Base-by-base conservation (phyloP, 2,888 invertebrate species). In the Rhingia campestris region DNA sequence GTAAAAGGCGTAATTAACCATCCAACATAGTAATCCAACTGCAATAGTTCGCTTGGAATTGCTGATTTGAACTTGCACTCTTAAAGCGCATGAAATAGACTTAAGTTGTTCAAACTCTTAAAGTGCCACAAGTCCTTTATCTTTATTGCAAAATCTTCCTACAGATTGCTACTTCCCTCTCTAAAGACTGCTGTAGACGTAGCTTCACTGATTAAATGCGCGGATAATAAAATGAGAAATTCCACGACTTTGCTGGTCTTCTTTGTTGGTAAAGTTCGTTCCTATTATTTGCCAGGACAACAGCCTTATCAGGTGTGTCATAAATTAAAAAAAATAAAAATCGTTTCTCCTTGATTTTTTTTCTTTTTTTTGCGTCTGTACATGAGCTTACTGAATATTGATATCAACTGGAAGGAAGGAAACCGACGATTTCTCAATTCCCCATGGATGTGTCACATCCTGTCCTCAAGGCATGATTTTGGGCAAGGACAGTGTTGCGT, bases 161-260 rank as follows among this genome's bases (percentile, higher is more conserved):
- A 12, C 64, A 64, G 63, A 64, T 64, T 64, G 58, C 4, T 32
- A 10, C 43, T 53, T 22, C 35, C 22, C 45, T 41, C 10, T 70
- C 5, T 9, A 33, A 51, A 6, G 35, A 32, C 10, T 12, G 14
- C 30, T 30, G 12, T 33, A 43, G 59, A 53, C 67, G 22, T 14
- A 56, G 54, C 39, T 49, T 41, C 70, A 58, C 58, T 72, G 81
- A 81, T 76, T 76, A 75, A 81, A 81, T 75, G 75, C 81, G 70
- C 70, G 75, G 76, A 76, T 81, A 81, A 76, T 76, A 70, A 70
- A 81, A 81, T 81, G 70, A 59, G 66, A 75, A 75, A 72, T 76
- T 81, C 70, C 59, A 66, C 51, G 70, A 39, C 47, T 43, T 37
- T 74, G 64, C 64, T 64, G 47, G 63, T 67, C 35, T 22, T 41